These are phyloP conservation scores for Rhagium mordax DNA, from an alignment of 2,888 invertebrate species.

Conservation along the genomic window DNA sequence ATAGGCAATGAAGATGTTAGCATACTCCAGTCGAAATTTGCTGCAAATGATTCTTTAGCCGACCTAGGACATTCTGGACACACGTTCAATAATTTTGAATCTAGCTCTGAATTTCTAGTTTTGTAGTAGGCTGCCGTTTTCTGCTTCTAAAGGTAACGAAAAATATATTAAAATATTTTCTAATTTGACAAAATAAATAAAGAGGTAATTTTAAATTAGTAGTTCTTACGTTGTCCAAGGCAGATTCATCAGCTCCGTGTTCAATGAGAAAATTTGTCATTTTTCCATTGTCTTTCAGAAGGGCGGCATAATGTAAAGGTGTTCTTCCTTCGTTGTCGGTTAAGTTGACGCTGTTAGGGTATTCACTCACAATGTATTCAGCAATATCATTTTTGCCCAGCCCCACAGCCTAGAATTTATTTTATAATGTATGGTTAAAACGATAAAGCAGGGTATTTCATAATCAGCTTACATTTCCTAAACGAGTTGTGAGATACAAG, in stretches of 20 bases:
- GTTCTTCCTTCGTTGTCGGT: slow-evolving; percentile 89
- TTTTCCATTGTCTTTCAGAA: slow-evolving; percentile 83
- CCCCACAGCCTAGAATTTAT: slow-evolving; percentile 80
- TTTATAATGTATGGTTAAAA: background rate
- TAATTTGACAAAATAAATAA: background rate
- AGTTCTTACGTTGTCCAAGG: slow-evolving; percentile 84
- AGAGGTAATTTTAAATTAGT: background rate
- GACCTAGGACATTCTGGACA: slow-evolving; percentile 89
- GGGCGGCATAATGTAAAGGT: slow-evolving; percentile 90
- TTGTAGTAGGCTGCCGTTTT: slow-evolving; percentile 87
- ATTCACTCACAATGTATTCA: slow-evolving; percentile 80
- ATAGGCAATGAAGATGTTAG: slow-evolving; percentile 70
- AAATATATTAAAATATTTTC: background rate
- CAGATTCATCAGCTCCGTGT: slow-evolving; percentile 88
- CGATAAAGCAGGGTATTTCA: too few relatives aligned
- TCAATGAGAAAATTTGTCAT: slow-evolving; percentile 85
- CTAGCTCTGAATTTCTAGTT: slow-evolving; percentile 83
- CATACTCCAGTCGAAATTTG: slow-evolving; percentile 82
- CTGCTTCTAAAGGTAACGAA: slow-evolving; percentile 78
- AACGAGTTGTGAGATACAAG: too few relatives aligned
- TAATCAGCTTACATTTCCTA: too few relatives aligned
- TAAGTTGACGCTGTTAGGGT: slow-evolving; percentile 79
- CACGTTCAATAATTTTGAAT: slow-evolving; percentile 78
- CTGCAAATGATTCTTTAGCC: slow-evolving; percentile 79
- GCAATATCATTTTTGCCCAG: slow-evolving; percentile 84